Conservation (phyloP, 2,888 invertebrate species). For the Leptinotarsa haldemani region DNA sequence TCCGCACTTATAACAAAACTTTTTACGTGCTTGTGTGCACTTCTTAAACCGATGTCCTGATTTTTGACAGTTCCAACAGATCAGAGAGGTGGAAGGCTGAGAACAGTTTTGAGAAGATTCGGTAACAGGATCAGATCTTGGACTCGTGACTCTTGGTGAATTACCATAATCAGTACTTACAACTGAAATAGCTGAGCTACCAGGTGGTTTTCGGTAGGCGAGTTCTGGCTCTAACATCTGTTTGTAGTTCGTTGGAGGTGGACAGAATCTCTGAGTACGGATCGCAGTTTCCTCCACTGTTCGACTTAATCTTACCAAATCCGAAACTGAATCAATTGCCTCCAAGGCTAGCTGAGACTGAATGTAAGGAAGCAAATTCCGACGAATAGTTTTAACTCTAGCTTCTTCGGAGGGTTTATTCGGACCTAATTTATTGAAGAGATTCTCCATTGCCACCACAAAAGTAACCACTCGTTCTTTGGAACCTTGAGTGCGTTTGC, state of each 20-base stretch:
- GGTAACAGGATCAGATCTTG: no score
- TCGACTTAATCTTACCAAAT: slow-evolving; percentile 13
- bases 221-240: slow-evolving; percentile 28
- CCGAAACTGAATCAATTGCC: slow-evolving; percentile 9
- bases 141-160: no score
- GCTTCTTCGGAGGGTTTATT: slow-evolving; percentile 6
- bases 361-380: slow-evolving; percentile 27
- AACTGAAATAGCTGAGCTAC: no score
- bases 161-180: no score
- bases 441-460: slow-evolving; percentile 30
- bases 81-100: neutral
- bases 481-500: slow-evolving; percentile 32
- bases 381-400: slow-evolving; percentile 24
- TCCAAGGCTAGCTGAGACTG: slow-evolving; percentile 24
- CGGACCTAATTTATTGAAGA: slow-evolving; percentile 23
- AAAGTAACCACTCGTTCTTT: slow-evolving; percentile 24
- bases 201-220: slow-evolving; percentile 9
- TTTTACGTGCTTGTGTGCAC: slow-evolving; percentile 11
- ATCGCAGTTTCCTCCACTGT: slow-evolving; percentile 28
- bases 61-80: slow-evolving; percentile 25
- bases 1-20: slow-evolving; percentile 27
- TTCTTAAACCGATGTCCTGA: slow-evolving; percentile 22
- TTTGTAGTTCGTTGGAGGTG: slow-evolving; percentile 23
- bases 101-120: neutral
- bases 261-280: slow-evolving; percentile 18